A percentile compares a stretch with the other conserved stretches of the same genome.
phyloP scores from a whole-genome alignment of 2,113 vertebrate species.

The Serinus canaria region DNA sequence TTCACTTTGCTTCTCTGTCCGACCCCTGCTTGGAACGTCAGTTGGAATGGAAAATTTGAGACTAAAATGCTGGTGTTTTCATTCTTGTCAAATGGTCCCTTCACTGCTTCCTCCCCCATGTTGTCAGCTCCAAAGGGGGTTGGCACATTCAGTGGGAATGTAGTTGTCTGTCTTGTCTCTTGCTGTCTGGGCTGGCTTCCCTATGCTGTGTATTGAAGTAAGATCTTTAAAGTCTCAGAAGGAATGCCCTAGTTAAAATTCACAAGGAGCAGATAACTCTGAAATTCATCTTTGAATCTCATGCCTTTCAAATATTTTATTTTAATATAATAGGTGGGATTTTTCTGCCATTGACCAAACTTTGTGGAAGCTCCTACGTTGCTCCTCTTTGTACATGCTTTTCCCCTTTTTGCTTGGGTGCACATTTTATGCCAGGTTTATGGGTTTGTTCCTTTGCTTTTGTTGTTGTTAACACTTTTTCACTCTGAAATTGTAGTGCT shows the following conservation, averaged over 20 bases:
- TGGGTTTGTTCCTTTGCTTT: background rate
- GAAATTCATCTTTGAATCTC: background rate
- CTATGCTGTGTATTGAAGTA: background rate
- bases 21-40: background rate
- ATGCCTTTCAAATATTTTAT: background rate
- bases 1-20: background rate
- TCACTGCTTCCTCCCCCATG: background rate
- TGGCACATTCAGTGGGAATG: background rate
- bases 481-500: background rate
- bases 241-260: constrained; percentile 7
- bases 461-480: background rate
- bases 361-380: constrained; percentile 23
- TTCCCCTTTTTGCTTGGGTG: constrained; percentile 30
- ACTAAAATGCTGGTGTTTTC: background rate
- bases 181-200: background rate
- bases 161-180: background rate
- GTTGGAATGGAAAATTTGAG: constrained; percentile 10
- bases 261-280: background rate
- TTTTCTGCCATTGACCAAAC: background rate
- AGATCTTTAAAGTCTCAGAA: background rate
- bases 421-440: constrained; percentile 12
- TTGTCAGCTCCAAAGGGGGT: background rate
- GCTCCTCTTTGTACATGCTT: background rate
- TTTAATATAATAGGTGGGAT: background rate
- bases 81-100: background rate